Evolutionary conservation across 2,113 vertebrate genomes (phyloP).

Genomic region (Paedocypris sp.): DNA sequence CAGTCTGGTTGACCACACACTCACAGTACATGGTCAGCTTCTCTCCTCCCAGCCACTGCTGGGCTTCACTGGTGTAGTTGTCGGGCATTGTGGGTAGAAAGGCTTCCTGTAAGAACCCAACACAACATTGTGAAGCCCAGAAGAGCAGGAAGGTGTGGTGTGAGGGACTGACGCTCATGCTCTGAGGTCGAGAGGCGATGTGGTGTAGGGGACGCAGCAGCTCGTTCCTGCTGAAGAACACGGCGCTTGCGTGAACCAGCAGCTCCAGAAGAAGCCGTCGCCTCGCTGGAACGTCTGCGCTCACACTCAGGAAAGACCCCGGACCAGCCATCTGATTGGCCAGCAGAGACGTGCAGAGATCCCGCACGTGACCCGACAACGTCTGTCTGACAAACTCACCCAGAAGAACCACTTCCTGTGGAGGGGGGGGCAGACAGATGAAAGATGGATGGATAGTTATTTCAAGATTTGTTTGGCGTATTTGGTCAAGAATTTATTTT

Average conservation of each 20-base stretch:
- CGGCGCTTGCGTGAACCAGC: conserved; percentile 52
- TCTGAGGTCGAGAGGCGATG: conserved; percentile 45
- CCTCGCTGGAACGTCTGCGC: neutral
- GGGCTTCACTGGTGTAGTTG: conserved; percentile 41
- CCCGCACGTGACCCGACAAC: conserved; percentile 2
- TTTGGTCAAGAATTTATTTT: neutral
- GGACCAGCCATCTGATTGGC: conserved; percentile 36
- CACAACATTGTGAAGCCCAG: no score
- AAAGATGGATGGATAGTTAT: neutral
- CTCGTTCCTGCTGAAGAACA: conserved; percentile 40
- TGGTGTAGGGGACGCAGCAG: conserved; percentile 45
- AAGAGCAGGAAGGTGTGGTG: neutral
- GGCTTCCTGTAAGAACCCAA: no score
- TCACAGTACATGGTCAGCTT: conserved; percentile 37
- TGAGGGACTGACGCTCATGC: conserved; percentile 41
- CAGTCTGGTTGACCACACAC: conserved; percentile 34
- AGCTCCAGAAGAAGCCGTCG: conserved; percentile 52
- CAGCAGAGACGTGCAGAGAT: conserved; percentile 53
- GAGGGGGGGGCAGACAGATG: neutral
- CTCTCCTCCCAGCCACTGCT: neutral
- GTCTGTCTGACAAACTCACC: conserved; percentile 29
- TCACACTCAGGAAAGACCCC: conserved; percentile 16
- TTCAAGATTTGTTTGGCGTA: neutral
- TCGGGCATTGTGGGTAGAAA: conserved; percentile 63
- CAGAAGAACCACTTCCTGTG: conserved; percentile 37